These are phyloP conservation scores for Etheostoma spectabile DNA, from an alignment of 2,113 vertebrate species.

Conservation along the genomic window DNA sequence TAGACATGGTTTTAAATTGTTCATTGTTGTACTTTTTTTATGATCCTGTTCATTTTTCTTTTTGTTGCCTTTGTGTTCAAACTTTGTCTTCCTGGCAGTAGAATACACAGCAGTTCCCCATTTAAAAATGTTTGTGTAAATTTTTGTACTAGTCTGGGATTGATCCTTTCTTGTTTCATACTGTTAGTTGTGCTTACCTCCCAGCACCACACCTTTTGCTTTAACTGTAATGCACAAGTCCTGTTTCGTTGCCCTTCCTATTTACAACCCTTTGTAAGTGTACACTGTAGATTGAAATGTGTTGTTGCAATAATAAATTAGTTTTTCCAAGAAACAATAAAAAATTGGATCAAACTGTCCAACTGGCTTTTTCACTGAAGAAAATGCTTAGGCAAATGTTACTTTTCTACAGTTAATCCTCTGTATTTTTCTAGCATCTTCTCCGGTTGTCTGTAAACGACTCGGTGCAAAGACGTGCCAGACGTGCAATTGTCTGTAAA, in stretches of 20 bases:
- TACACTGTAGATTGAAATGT: constrained; percentile 81
- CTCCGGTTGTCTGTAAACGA: too few relatives aligned
- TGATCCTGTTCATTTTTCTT: constrained; percentile 54
- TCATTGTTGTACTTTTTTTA: constrained; percentile 72
- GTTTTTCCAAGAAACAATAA: constrained; percentile 93
- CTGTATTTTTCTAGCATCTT: too few relatives aligned
- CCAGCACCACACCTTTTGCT: constrained; percentile 42
- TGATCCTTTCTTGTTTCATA: constrained; percentile 59
- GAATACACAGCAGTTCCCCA: constrained; percentile 71
- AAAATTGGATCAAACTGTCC: constrained; percentile 83
- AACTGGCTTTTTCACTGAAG: background rate
- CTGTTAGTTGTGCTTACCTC: constrained; percentile 40
- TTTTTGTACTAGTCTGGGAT: constrained; percentile 70
- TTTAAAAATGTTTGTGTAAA: constrained; percentile 71
- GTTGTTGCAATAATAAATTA: constrained; percentile 86
- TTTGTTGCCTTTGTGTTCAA: constrained; percentile 66
- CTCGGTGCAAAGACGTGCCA: too few relatives aligned
- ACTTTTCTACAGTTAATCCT: background rate
- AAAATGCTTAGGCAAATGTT: too few relatives aligned
- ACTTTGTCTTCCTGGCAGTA: constrained; percentile 40
- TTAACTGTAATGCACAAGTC: constrained; percentile 80
- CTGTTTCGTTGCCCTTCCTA: constrained; percentile 81
- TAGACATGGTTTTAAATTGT: constrained; percentile 69
- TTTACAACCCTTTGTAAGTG: constrained; percentile 84
- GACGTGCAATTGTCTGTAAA: too few relatives aligned